Percentiles rank a stretch among this genome's conserved stretches.
Conservation (phyloP, 2,797 vertebrate species). For the Cryptoblepharus egeriae region DNA sequence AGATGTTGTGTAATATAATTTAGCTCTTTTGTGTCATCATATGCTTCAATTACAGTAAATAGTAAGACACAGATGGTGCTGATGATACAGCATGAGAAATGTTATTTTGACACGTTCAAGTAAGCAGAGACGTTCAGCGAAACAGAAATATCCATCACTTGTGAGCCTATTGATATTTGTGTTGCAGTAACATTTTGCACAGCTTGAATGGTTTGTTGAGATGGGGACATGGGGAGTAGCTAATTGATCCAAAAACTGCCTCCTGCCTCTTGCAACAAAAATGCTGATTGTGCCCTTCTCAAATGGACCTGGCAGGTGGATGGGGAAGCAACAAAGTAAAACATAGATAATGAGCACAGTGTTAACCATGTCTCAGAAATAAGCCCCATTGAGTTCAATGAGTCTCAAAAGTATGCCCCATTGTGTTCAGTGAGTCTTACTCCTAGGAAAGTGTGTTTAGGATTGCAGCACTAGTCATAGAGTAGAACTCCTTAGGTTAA, state of each 20-base stretch:
- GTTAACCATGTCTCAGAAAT: no score
- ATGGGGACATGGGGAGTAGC: background rate
- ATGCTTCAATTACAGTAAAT: slow-evolving; percentile 5
- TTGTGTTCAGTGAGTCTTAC: no score
- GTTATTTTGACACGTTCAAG: background rate
- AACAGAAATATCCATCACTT: slow-evolving; percentile 1
- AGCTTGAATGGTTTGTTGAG: slow-evolving; percentile 16
- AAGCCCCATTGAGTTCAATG: no score
- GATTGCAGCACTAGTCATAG: no score
- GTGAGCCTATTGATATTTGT: slow-evolving; percentile 10
- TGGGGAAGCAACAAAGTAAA: background rate
- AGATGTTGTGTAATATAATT: background rate
- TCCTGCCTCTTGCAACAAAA: slow-evolving; percentile 28
- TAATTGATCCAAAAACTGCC: slow-evolving; percentile 12
- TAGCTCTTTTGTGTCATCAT: background rate
- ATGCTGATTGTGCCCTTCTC: background rate
- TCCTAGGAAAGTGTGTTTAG: no score
- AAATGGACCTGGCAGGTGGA: background rate
- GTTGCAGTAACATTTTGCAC: slow-evolving; percentile 23
- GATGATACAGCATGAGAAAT: background rate
- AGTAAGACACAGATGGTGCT: background rate
- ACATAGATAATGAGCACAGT: background rate
- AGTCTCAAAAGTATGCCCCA: no score
- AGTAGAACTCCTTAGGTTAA: background rate
- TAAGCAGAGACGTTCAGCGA: background rate